These are phyloP conservation scores for Prorops nasuta DNA, from an alignment of 1,140 invertebrate genomes.

Conservation along the genomic window DNA sequence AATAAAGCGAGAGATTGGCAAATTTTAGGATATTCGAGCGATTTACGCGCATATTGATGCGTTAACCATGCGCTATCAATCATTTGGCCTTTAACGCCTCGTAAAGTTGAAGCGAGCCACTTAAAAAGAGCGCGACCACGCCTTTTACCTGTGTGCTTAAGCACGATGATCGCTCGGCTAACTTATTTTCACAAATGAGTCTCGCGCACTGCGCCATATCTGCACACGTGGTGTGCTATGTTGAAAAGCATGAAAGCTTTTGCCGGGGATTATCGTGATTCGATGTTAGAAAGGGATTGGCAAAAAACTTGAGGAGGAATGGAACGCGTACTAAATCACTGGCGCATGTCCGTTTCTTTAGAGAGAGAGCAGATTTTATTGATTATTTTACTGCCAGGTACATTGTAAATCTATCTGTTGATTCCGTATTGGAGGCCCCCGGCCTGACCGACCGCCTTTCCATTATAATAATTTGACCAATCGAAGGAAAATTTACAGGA, in stretches of 20 bases:
- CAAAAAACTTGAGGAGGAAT: background rate
- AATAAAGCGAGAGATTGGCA: too few species aligned
- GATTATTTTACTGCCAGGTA: slow-evolving; percentile 55
- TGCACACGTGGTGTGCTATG: too few species aligned
- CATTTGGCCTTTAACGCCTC: slow-evolving; percentile 20
- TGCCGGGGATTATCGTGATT: too few species aligned
- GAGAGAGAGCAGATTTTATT: slow-evolving; percentile 55
- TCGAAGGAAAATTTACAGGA: too few species aligned
- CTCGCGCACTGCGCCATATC: too few species aligned
- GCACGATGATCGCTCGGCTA: slow-evolving; percentile 9
- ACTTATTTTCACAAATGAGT: slow-evolving; percentile 14
- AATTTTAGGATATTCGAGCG: too few species aligned
- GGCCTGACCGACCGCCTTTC: too few species aligned
- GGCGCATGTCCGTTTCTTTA: slow-evolving; percentile 54
- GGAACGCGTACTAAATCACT: slow-evolving; percentile 48
- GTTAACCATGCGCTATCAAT: slow-evolving; percentile 16
- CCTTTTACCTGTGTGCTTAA: slow-evolving; percentile 11
- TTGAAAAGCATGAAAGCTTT: too few species aligned
- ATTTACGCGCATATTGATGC: too few species aligned
- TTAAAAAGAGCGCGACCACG: slow-evolving; percentile 15
- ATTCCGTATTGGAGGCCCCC: slow-evolving; percentile 40
- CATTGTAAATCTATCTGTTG: slow-evolving; percentile 57
- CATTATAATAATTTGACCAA: too few species aligned
- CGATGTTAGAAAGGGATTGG: too few species aligned
- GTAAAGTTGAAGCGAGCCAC: slow-evolving; percentile 20